These are phyloP conservation scores for Oithona nana DNA, from an alignment of 2,888 invertebrate species.

Conservation along the genomic window DNA sequence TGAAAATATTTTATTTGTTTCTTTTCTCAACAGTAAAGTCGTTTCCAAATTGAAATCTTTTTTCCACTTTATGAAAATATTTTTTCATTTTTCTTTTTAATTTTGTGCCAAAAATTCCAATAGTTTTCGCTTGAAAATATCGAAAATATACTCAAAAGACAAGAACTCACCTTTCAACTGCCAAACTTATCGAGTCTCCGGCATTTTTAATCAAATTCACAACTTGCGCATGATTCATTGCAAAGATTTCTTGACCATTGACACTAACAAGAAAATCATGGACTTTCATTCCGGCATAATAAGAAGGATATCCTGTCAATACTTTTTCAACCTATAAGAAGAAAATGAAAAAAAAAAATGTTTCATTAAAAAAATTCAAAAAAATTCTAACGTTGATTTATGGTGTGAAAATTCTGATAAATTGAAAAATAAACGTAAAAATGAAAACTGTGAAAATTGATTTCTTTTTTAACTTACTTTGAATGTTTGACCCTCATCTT, in stretches of 20 bases:
- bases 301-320: background rate
- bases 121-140: no score
- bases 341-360: background rate
- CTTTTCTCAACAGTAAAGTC: no score
- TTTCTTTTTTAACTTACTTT: background rate
- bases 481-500: slow-evolving; percentile 6
- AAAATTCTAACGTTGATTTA: background rate
- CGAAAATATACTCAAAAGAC: background rate
- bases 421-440: no score
- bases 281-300: slow-evolving; percentile 2
- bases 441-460: no score
- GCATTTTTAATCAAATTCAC: slow-evolving; percentile 1
- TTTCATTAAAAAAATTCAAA: background rate
- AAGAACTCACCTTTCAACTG: slow-evolving; percentile 8
- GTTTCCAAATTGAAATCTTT: no score
- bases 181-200: background rate
- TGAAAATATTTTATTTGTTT: no score
- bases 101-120: no score
- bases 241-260: slow-evolving; percentile 4
- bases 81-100: no score
- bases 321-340: slow-evolving; percentile 6
- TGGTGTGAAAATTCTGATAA: no score
- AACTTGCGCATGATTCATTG: slow-evolving; percentile 7
- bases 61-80: no score
- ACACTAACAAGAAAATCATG: slow-evolving; percentile 12